Percentiles rank a stretch among this genome's conserved stretches.
Conservation (phyloP, 2,888 invertebrate genomes). For the Synergus itoensis region DNA sequence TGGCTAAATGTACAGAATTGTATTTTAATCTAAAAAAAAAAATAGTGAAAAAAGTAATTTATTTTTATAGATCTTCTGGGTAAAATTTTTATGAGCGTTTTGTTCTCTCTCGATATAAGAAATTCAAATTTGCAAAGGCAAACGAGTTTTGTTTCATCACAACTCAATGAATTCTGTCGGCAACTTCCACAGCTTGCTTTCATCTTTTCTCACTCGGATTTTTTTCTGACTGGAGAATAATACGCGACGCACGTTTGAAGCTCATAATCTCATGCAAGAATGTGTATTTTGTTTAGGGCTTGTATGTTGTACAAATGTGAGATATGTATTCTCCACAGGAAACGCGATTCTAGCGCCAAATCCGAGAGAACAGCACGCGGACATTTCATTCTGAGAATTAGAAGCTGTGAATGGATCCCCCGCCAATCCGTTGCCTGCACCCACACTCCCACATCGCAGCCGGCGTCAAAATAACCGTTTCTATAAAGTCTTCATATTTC, state of each 20-base stretch:
- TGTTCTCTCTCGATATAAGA: neutral
- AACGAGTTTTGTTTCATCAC: constrained; percentile 5
- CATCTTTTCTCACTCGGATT: neutral
- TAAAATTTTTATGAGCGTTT: neutral
- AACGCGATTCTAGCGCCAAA: constrained; percentile 16
- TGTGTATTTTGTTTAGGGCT: neutral
- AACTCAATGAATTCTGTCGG: constrained; percentile 12
- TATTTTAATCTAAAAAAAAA: neutral
- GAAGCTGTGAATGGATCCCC: constrained; percentile 41
- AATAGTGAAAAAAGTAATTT: neutral
- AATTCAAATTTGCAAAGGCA: constrained; percentile 8
- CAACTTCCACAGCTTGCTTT: constrained; percentile 5
- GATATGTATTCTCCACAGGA: neutral
- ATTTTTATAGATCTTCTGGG: neutral
- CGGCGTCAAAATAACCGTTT: constrained; percentile 16
- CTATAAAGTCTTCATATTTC: neutral
- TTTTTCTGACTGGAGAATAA: neutral
- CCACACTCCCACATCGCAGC: constrained; percentile 8
- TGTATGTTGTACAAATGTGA: neutral
- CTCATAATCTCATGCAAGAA: neutral
- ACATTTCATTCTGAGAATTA: constrained; percentile 34
- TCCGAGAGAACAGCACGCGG: constrained; percentile 10
- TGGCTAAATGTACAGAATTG: too few relatives aligned
- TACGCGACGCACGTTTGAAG: neutral
- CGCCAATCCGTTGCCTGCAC: constrained; percentile 8